Conservation (phyloP, 64 coral and sea anemone genomes). For the Porites lutea region DNA sequence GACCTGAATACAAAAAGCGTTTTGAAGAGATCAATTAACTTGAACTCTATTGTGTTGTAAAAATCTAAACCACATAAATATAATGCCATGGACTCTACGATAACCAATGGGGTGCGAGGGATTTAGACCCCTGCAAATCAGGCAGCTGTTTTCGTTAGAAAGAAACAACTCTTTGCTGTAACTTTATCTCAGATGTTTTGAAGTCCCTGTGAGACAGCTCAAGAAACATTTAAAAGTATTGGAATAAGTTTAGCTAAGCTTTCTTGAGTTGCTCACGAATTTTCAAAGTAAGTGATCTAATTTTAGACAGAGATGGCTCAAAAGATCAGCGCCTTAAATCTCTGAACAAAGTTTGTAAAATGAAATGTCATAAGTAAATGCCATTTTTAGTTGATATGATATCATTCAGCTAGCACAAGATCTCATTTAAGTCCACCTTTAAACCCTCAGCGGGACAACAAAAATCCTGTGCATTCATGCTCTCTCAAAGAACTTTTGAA, state of each 20-base stretch:
- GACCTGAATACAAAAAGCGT: slow-evolving; percentile 36
- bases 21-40: slow-evolving; percentile 47
- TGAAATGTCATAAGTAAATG: slow-evolving; percentile 14
- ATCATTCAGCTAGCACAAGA: not conserved
- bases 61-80: not conserved
- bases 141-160: slow-evolving; percentile 7
- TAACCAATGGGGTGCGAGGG: slow-evolving; percentile 1
- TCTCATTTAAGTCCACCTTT: not conserved
- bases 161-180: not conserved
- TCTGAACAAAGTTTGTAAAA: slow-evolving; percentile 16
- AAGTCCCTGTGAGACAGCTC: not conserved
- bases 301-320: not conserved
- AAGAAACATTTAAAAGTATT: not conserved
- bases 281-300: not conserved
- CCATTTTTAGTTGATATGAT: not conserved
- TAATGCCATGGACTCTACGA: slow-evolving; percentile 4
- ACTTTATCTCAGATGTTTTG: not conserved
- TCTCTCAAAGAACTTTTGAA: too few species aligned
- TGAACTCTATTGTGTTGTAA: slow-evolving; percentile 25
- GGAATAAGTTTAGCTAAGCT: not conserved
- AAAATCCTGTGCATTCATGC: too few species aligned
- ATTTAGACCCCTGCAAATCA: slow-evolving; percentile 37
- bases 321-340: slow-evolving; percentile 16
- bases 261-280: not conserved
- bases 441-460: too few species aligned